Evolutionary conservation across 2,888 invertebrate genomes (phyloP), one percentile per base, ranked within the genome.

Genomic region (Poecilus cupreus): DNA sequence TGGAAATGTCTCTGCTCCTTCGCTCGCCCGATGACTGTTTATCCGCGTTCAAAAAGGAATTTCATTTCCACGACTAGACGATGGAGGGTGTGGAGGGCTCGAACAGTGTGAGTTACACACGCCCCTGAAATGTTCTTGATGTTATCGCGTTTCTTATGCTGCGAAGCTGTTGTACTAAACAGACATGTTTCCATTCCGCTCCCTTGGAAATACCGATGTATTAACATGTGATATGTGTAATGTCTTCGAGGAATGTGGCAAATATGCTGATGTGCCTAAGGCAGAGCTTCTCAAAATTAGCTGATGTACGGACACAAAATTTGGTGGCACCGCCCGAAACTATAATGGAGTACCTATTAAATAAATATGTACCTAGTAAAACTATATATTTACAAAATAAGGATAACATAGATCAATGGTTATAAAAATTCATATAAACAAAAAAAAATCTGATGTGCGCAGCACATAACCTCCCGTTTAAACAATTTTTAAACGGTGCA

Each of bases 21-120:
- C 32, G 4, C 0, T 32, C 64, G 11, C 6, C 26, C 32, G 16
- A 20, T 39, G 39, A 32, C 22, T 43, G 39, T 72, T 72, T 72
- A 72, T 72, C 43, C 13, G 2, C 43, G 43, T 39, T 72, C 11
- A 43, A 72, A 72, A 72, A 72, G 72, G 72, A 72, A 72, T 72
- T 72, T 72, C 72, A 72, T 72, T 72, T 72, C 43, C 16, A 43
- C 20, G 39, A 3, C n/a, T n/a, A 46, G 3, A 46, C 13, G 13
- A 13, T 13, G 46, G 4, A 46, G n/a, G 43, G 37, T 32, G 11
- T 43, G n/a, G 64, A 64, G 6, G 20, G 64, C 57, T 22, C n/a
- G 22, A 22, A 20, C 10, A 57, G 8, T 13, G 11, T 32, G 13
- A 32, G 64, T 26, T 26, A 16, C 24, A 16, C 24, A 2, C n/a